These are phyloP conservation scores for Tenodera sinensis DNA, from an alignment of 2,888 invertebrate species.

Conservation along the genomic window DNA sequence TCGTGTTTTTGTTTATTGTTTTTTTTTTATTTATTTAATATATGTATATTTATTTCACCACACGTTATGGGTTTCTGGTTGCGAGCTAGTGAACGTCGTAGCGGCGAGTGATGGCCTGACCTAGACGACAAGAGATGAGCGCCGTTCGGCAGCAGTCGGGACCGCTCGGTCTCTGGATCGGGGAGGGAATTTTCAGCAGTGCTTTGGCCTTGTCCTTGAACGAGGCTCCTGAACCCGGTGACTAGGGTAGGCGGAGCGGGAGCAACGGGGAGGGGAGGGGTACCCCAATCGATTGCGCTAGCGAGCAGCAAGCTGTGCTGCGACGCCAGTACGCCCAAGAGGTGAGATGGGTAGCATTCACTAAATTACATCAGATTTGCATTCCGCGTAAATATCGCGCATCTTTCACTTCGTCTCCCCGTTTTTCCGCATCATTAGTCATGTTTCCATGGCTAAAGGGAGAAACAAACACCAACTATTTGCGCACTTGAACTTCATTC, in stretches of 20 bases:
- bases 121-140: slow-evolving; percentile 19
- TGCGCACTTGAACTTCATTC: not conserved
- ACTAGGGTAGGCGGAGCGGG: slow-evolving; percentile 11
- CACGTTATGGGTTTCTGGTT: not conserved
- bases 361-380: not conserved
- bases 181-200: slow-evolving; percentile 29
- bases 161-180: slow-evolving; percentile 18
- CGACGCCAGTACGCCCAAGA: not conserved
- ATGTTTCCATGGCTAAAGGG: not conserved
- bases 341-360: not conserved
- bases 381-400: not conserved
- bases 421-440: not conserved
- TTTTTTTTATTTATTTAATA: not conserved
- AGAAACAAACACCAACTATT: not conserved
- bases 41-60: not conserved
- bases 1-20: not conserved
- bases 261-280: slow-evolving; percentile 1
- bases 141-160: slow-evolving; percentile 21
- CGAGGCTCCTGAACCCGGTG: slow-evolving; percentile 47
- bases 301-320: not conserved
- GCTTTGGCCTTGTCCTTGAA: slow-evolving; percentile 39
- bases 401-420: not conserved
- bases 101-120: slow-evolving; percentile 21
- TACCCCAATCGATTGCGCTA: not conserved
- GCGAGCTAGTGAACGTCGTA: not conserved